Evolutionary conservation across 2,113 vertebrate genomes (phyloP), one percentile per base, ranked within the genome.

Genomic region (Romanogobio albipinnatus): DNA sequence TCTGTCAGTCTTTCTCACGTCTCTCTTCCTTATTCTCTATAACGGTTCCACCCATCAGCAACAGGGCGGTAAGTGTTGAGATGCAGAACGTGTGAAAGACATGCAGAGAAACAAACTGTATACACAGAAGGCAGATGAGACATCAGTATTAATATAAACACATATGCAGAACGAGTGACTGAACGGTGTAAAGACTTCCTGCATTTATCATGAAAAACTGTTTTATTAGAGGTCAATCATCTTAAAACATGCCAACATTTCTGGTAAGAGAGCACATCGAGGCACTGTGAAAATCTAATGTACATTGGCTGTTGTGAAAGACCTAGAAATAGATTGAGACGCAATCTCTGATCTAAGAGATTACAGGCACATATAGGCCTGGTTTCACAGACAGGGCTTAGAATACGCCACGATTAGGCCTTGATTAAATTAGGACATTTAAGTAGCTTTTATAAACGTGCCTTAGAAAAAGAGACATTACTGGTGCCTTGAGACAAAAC

Each of bases 11-110:
- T 43, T 2, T 71, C 68, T n/a, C 22, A 45, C 2, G 0, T 13
- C 13, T 71, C 19, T 45, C 68, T 71, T 71, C 36, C 68, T 71
- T 19, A 13, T 71, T 71, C 66, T 70, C 36, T 70, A 19, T 68
- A 71, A 9, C 19, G 17, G 36, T 43, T n/a, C 10, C 68, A 45
- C 68, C 68, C 68, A n/a, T 1, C 8, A n/a, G 17, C 17, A 10
- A 22, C 17, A 70, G 36, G 9, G 9, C 17, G 0, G 33, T 10
- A 11, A 10, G 66, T 43, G 66, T 70, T 11, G 1, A 33, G 6
- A 33, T 33, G 1, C 9, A n/a, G 58, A n/a, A 33, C 33, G 62
- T 66, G 62, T 8, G 26, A 64, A 70, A 70, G 66, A 70, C 8
- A 22, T 5, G 1, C 17, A 70, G 33, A 70, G 33, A 70, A 70